These are phyloP conservation scores for Camponotus floridanus DNA, from an alignment of 1,140 invertebrate genomes.

Conservation along the genomic window DNA sequence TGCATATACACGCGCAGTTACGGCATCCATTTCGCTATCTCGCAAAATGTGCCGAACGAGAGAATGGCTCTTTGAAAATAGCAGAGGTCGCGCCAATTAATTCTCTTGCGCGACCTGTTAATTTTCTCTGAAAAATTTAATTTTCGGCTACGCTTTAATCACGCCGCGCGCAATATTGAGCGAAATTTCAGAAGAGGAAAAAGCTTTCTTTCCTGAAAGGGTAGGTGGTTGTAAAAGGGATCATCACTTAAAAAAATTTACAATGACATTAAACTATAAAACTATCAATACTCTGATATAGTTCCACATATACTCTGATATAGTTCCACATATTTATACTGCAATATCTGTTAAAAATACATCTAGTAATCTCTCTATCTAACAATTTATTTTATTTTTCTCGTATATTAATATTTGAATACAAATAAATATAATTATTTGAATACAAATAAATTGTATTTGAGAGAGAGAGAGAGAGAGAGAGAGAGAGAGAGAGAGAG, in stretches of 20 bases:
- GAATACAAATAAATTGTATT: not conserved
- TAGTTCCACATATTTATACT: not conserved
- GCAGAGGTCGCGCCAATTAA: slow-evolving; percentile 54
- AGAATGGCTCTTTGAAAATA: slow-evolving; percentile 56
- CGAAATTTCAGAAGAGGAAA: slow-evolving; percentile 50
- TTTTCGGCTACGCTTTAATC: slow-evolving; percentile 60
- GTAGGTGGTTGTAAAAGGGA: slow-evolving; percentile 3
- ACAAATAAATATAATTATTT: not conserved
- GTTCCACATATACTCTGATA: not conserved
- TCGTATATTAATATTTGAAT: not conserved
- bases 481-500: too few species aligned
- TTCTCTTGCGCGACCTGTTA: slow-evolving; percentile 56
- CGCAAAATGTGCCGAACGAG: slow-evolving; percentile 21
- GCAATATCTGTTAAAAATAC: not conserved
- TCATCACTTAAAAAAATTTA: slow-evolving; percentile 14
- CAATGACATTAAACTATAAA: slow-evolving; percentile 43
- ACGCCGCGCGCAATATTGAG: slow-evolving; percentile 10
- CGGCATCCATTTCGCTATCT: slow-evolving; percentile 18
- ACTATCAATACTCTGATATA: not conserved
- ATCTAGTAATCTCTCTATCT: not conserved
- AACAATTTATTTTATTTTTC: not conserved
- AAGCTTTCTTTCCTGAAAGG: slow-evolving; percentile 46
- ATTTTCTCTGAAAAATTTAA: slow-evolving; percentile 59
- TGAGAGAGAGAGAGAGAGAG: too few species aligned
- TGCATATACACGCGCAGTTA: not conserved